Percentiles rank a stretch among this genome's conserved stretches.
Evolutionary conservation across 2,888 invertebrate species (phyloP).

Genomic region (Zygogramma bicolorata): DNA sequence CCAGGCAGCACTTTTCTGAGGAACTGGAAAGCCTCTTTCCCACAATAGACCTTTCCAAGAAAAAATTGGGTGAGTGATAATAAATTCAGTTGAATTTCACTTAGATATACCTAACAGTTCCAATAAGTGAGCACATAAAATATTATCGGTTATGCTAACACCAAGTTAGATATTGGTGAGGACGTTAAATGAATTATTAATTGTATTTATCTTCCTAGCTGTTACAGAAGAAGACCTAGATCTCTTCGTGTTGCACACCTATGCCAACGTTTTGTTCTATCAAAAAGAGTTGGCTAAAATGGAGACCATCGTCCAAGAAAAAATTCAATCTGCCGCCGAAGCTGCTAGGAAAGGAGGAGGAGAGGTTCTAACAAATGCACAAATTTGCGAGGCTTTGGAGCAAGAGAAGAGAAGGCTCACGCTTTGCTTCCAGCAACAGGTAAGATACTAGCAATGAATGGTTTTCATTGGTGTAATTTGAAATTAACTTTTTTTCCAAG

Average conservation of each 20-base stretch:
- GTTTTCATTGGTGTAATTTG: too few relatives aligned
- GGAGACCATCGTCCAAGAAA: slow-evolving; percentile 74
- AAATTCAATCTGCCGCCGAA: slow-evolving; percentile 75
- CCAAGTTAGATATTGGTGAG: too few relatives aligned
- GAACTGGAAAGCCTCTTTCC: slow-evolving; percentile 81
- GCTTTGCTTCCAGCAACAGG: slow-evolving; percentile 79
- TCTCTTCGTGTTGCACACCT: slow-evolving; percentile 83
- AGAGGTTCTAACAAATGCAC: slow-evolving; percentile 65
- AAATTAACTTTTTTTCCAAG: too few relatives aligned
- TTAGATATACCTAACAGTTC: too few relatives aligned
- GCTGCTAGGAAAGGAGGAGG: slow-evolving; percentile 70
- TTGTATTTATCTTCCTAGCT: not conserved
- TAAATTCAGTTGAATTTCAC: too few relatives aligned
- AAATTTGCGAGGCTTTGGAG: slow-evolving; percentile 79
- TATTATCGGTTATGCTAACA: too few relatives aligned
- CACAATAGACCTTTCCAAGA: slow-evolving; percentile 76
- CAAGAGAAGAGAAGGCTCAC: slow-evolving; percentile 77
- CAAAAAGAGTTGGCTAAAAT: slow-evolving; percentile 82
- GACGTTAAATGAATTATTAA: too few relatives aligned
- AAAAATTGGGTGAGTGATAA: slow-evolving; percentile 67
- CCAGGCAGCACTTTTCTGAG: slow-evolving; percentile 73
- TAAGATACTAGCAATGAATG: too few relatives aligned
- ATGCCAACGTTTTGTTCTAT: slow-evolving; percentile 80
- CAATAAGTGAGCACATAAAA: too few relatives aligned
- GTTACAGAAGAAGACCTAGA: slow-evolving; percentile 69